phyloP scores from a whole-genome alignment of 2,113 vertebrate species.

The Vombatus ursinus region DNA sequence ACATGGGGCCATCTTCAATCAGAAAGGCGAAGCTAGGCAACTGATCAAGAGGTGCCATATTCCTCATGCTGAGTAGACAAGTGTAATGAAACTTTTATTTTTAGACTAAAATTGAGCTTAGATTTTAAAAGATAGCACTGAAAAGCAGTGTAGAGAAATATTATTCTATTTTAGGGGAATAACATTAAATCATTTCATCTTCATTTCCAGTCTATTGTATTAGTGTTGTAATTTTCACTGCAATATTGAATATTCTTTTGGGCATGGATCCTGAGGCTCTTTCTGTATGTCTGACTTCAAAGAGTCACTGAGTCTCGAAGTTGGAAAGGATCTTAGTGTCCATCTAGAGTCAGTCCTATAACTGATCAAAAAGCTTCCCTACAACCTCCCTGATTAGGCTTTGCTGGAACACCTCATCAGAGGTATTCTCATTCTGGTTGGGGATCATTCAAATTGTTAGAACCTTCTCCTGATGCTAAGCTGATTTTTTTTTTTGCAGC shows the following conservation, averaged over 20 bases:
- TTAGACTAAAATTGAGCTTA: constrained; percentile 21
- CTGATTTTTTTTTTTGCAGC: not conserved
- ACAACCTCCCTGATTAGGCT: not conserved
- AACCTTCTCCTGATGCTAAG: not conserved
- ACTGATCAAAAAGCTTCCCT: not conserved
- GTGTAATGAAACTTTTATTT: constrained; percentile 20
- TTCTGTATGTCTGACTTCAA: constrained; percentile 28
- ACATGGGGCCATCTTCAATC: constrained; percentile 14
- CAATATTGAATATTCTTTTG: not conserved
- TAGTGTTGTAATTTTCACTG: constrained; percentile 7
- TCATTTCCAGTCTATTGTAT: not conserved
- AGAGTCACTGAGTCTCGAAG: not conserved
- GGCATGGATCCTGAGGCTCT: not conserved
- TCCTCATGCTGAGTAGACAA: not conserved
- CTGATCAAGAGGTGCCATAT: not conserved
- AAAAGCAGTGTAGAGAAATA: constrained; percentile 45
- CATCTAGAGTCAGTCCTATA: not conserved
- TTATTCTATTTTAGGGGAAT: constrained; percentile 2
- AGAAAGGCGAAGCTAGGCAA: not conserved
- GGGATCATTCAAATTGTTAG: not conserved
- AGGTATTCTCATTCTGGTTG: not conserved
- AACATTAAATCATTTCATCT: constrained; percentile 13
- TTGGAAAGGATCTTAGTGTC: not conserved
- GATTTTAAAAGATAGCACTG: constrained; percentile 25
- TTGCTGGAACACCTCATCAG: not conserved